phyloP scores from a whole-genome alignment of 2,888 invertebrate genomes.

The Epistrophe eligans region DNA sequence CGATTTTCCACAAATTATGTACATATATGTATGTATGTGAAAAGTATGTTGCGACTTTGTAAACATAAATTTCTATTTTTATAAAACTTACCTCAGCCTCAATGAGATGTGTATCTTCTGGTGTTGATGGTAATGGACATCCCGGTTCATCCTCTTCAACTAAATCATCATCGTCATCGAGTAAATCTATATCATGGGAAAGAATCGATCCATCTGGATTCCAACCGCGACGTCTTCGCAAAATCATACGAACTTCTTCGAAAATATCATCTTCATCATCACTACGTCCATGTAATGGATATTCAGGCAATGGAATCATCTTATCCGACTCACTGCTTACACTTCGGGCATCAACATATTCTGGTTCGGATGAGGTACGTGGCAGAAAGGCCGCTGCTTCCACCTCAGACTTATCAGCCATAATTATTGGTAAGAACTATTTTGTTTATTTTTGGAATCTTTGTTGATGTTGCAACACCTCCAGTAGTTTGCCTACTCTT shows the following conservation, averaged over 20 bases:
- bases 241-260: conserved; percentile 82
- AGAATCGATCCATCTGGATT: conserved; percentile 81
- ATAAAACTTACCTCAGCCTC: conserved; percentile 88
- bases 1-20: too few relatives aligned
- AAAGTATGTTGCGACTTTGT: too few relatives aligned
- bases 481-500: neutral
- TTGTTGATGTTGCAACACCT: neutral
- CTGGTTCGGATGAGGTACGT: conserved; percentile 71
- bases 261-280: conserved; percentile 81
- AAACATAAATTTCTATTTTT: neutral
- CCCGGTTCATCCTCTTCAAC: conserved; percentile 90
- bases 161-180: conserved; percentile 82
- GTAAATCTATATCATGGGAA: conserved; percentile 81
- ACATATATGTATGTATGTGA: too few relatives aligned
- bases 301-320: conserved; percentile 77
- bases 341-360: conserved; percentile 77
- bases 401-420: conserved; percentile 59
- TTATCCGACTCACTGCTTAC: conserved; percentile 77
- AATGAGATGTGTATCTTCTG: conserved; percentile 92
- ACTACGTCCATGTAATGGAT: conserved; percentile 73
- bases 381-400: conserved; percentile 62
- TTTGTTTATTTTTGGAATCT: neutral
- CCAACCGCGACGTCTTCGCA: conserved; percentile 83
- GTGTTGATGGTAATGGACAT: conserved; percentile 93
- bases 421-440: neutral